Conservation (phyloP, 2,113 vertebrate species). For the Dendropsophus ebraccatus region DNA sequence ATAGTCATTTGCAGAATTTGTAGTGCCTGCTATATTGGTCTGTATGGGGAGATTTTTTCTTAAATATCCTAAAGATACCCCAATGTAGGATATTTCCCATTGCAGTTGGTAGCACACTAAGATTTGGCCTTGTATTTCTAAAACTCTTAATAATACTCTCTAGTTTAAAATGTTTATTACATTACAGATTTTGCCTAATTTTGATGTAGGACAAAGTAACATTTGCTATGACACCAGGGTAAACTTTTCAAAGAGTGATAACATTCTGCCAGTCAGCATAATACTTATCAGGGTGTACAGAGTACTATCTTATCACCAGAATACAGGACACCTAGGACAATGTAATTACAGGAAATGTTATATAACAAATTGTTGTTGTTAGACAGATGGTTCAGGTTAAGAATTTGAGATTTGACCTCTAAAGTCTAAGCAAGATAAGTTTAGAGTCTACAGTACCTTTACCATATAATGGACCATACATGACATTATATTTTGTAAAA, state of each 20-base stretch:
- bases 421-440: too few species aligned
- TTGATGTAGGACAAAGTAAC: background rate
- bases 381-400: background rate
- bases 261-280: background rate
- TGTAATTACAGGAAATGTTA: background rate
- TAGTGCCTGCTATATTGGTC: background rate
- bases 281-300: background rate
- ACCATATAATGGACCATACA: too few species aligned
- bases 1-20: background rate
- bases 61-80: background rate
- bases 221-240: background rate
- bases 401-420: background rate
- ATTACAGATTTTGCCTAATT: background rate
- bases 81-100: background rate
- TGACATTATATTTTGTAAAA: too few species aligned
- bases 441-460: too few species aligned
- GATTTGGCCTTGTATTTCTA: too few species aligned
- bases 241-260: background rate
- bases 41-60: background rate
- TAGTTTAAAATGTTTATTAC: too few species aligned
- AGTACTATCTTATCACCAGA: slow-evolving; percentile 12
- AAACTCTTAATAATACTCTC: too few species aligned
- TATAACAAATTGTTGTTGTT: background rate
- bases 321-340: background rate
- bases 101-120: background rate